Base-by-base conservation (phyloP, 2,113 vertebrate genomes). In the Oriolus oriolus region DNA sequence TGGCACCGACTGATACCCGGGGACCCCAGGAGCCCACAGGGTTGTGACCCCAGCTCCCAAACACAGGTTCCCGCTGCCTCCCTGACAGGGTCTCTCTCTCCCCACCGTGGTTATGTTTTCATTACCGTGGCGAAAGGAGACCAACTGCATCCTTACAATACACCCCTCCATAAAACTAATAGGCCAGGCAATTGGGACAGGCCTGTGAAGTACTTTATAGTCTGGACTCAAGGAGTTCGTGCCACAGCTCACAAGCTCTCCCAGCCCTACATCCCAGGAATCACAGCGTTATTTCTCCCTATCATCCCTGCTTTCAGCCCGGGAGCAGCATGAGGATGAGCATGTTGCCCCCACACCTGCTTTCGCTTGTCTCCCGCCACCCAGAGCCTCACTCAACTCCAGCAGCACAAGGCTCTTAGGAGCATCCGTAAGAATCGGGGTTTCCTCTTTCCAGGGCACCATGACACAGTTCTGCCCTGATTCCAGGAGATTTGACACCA, bases 151-250 rank as follows among this genome's bases (percentile, higher is more conserved):
- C 93, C 30, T 83, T 18, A 81, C 73, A 44, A 49, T 56, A 49
- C 7, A 9, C 64, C 84, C 59, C 59, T 56, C 89, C 91, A 71
- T 92, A 89, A 94, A 93, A 42, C 89, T 96, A 95, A 96, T 93
- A 96, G 95, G 84, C 39, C 84, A 89, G 91, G 91, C 94, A 90
- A 92, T 93, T 95, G 93, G 89, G 53, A 78, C 1, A 0, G 65
- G 31, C 44, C 57, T 54, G 91, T 19, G 33, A 96, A 96, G 91
- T 87, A 23, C 57, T 95, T 95, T 93, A 97, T 81, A 70, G 90
- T 89, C 90, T 84, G 60, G 76, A 56, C 68, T 74, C 23, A 5
- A 73, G 82, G 59, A 97, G 80, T 77, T 76, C 2, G n/a, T 56
- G 68, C 86, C 4, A 6, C 86, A 73, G 71, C 79, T 74, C 88